A percentile compares a stretch with the other conserved stretches of the same genome.
phyloP scores from a whole-genome alignment of 64 coral and sea anemone species.

The Dendrophyllia cribrosa region DNA sequence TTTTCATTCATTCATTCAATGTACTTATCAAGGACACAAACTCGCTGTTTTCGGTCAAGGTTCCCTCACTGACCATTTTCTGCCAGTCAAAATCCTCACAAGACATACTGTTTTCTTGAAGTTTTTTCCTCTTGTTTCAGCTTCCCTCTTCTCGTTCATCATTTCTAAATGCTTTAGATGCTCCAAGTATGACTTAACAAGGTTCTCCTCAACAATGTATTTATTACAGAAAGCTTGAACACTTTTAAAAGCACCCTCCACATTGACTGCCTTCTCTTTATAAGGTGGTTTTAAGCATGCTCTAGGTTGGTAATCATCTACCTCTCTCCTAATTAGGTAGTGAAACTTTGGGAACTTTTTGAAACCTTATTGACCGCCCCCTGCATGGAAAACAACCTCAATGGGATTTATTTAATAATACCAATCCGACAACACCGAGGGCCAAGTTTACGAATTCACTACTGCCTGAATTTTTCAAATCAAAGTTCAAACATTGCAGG shows the following conservation, averaged over 20 bases:
- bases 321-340: no score
- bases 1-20: no score
- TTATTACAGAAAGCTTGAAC: slow-evolving; percentile 55
- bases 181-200: slow-evolving; percentile 39
- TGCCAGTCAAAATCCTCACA: slow-evolving; percentile 37
- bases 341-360: no score
- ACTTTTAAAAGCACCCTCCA: slow-evolving; percentile 52
- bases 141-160: slow-evolving; percentile 63
- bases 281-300: slow-evolving; percentile 34
- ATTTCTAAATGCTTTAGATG: slow-evolving; percentile 75
- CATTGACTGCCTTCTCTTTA: slow-evolving; percentile 58
- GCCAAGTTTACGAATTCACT: no score
- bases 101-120: slow-evolving; percentile 71
- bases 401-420: no score
- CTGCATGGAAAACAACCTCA: no score
- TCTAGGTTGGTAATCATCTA: slow-evolving; percentile 56
- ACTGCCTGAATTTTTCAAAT: no score
- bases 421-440: no score
- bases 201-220: slow-evolving; percentile 77
- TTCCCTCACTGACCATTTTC: slow-evolving; percentile 29
- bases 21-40: slow-evolving; percentile 36
- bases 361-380: no score
- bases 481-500: no score
- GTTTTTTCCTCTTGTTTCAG: slow-evolving; percentile 46
- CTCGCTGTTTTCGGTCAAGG: slow-evolving; percentile 52